Base-by-base conservation (phyloP, 2,113 vertebrate genomes). In the Chlorodrepanis virens region DNA sequence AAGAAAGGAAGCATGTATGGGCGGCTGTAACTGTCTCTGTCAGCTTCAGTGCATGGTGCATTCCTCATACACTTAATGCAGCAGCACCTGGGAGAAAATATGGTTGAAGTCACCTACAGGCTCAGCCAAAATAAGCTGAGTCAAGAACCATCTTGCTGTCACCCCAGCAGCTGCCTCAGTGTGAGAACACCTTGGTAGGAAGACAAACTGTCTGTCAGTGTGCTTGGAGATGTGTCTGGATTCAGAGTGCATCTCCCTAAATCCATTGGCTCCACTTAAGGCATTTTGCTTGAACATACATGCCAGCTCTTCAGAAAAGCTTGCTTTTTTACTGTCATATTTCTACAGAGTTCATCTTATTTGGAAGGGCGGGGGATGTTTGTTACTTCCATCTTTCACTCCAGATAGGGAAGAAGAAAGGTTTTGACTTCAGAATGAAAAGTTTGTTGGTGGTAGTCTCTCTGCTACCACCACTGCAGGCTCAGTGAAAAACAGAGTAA, bases 61-160 rank as follows among this genome's bases (percentile, higher is more conserved):
- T 93, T 96, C 85, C 75, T 94, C 52, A 11, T 35, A 22, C 42
- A 47, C 54, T 79, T 95, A 93, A 78, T 92, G 83, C 85, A 82
- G 88, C 64, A 74, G 76, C 74, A 83, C 85, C 88, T 93, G 64
- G 79, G 57, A 76, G 88, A 78, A 94, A 87, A 71, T 71, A 45
- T 3, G 63, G 89, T 85, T 0, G 0, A 90, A 93, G 47, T 91
- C 67, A 87, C 84, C 80, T 80, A n/a, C 33, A 59, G 49, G 67
- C 63, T 94, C 74, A 90, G 39, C 75, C 77, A 87, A 60, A 91
- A 83, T 71, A 49, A 94, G 45, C 86, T 67, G 80, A 86, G 68
- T 81, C 76, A 71, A 77, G 92, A 83, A 47, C 83, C 65, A 10
- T 74, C 53, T 83, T 93, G 56, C 65, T 81, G 72, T 88, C 88